Evolutionary conservation across 2,797 vertebrate species (phyloP).

Genomic region (Syndactyla subalaris): DNA sequence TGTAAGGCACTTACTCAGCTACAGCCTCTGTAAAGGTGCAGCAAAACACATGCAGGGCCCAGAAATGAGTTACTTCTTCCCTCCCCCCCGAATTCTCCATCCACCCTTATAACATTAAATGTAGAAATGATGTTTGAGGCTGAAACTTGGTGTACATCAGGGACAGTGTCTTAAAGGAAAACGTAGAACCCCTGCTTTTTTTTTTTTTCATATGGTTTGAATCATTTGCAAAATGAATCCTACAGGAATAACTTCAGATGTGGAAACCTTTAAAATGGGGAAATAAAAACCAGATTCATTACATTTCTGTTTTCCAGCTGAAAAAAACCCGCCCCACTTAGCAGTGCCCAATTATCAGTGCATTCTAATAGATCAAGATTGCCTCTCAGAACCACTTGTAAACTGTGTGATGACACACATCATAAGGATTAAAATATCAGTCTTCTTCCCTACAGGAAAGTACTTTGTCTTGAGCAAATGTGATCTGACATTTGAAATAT

Average conservation of each 20-base stretch:
- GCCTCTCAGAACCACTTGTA: not conserved
- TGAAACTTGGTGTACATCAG: conserved; percentile 16
- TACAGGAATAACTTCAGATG: conserved; percentile 68
- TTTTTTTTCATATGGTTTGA: conserved; percentile 61
- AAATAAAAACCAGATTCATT: conserved; percentile 70
- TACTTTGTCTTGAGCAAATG: conserved; percentile 14
- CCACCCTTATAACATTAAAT: conserved; percentile 5
- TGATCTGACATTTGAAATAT: conserved; percentile 45
- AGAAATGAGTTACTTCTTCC: not conserved
- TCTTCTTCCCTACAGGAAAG: conserved; percentile 32
- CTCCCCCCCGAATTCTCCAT: not conserved
- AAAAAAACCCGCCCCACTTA: not conserved
- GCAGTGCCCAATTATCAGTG: not conserved
- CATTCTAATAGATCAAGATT: not conserved
- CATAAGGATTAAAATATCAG: conserved; percentile 54
- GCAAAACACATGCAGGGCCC: not conserved
- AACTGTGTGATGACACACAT: conserved; percentile 50
- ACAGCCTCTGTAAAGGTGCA: not conserved
- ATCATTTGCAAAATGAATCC: conserved; percentile 65
- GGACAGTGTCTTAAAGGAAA: conserved; percentile 54
- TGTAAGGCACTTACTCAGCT: not conserved
- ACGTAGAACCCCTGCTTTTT: conserved; percentile 8
- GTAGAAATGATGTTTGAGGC: conserved; percentile 10
- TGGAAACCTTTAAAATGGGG: conserved; percentile 65
- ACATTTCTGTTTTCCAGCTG: conserved; percentile 25